Evolutionary conservation across 2,113 vertebrate species (phyloP).

Genomic region (Centrocercus urophasianus): DNA sequence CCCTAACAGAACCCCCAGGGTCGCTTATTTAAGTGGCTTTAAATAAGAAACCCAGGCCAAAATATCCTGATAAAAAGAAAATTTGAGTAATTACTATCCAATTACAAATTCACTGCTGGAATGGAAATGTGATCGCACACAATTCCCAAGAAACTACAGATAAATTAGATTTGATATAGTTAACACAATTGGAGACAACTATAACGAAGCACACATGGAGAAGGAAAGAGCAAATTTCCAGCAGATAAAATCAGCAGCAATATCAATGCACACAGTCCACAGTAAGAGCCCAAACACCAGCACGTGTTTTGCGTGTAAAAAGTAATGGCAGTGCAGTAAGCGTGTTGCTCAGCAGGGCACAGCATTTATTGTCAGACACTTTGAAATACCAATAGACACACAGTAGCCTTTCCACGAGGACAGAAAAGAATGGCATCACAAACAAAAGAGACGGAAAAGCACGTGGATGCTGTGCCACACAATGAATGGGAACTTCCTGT

Average conservation of each 20-base stretch:
- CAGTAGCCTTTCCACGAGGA: not conserved
- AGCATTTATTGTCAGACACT: constrained; percentile 4
- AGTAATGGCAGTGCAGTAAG: not conserved
- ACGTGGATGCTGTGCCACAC: rapidly evolving
- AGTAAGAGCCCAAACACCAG: not conserved
- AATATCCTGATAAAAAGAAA: not conserved
- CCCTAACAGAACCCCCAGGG: rapidly evolving
- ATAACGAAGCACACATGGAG: not conserved
- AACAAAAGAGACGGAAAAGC: not conserved
- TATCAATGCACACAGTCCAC: not conserved
- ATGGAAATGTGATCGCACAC: not conserved
- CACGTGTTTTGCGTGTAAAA: not conserved
- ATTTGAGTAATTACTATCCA: not conserved
- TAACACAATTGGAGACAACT: not conserved
- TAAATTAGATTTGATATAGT: not conserved
- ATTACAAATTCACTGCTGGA: not conserved
- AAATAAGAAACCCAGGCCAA: not conserved
- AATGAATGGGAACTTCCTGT: not conserved
- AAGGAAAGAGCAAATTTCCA: not conserved
- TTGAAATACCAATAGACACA: not conserved
- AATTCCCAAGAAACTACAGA: not conserved
- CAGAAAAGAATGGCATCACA: not conserved
- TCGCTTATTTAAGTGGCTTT: not conserved
- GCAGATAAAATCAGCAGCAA: not conserved
- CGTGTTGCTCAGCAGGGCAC: not conserved